Evolutionary conservation across 1,140 invertebrate genomes (phyloP).

Genomic region (Drosophila grimshawi): DNA sequence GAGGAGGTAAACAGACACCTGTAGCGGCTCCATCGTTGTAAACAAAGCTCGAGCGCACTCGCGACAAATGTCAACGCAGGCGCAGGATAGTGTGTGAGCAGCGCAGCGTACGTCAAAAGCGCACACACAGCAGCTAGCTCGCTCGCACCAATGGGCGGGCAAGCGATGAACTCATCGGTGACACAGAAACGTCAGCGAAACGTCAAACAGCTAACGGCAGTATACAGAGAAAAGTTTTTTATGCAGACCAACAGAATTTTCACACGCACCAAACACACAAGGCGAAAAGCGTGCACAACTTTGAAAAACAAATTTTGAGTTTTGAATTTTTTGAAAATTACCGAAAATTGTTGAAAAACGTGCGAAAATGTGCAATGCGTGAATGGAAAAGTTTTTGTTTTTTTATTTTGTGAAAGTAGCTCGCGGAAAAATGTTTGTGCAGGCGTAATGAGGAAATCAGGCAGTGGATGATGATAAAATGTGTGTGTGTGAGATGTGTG

Average conservation of each 20-base stretch:
- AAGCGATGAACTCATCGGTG: slow-evolving; percentile 59
- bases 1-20: slow-evolving; percentile 71
- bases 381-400: slow-evolving; percentile 6
- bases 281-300: slow-evolving; percentile 1
- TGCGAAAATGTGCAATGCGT: slow-evolving; percentile 17
- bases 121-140: slow-evolving; percentile 8
- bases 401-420: not conserved
- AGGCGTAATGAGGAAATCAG: not conserved
- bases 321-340: not conserved
- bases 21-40: slow-evolving; percentile 52
- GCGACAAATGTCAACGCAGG: slow-evolving; percentile 61
- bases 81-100: slow-evolving; percentile 45
- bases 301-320: not conserved
- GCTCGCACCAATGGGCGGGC: slow-evolving; percentile 1
- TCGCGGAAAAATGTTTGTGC: slow-evolving; percentile 15
- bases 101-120: slow-evolving; percentile 18
- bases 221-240: slow-evolving; percentile 77
- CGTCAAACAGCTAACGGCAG: slow-evolving; percentile 57
- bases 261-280: slow-evolving; percentile 51
- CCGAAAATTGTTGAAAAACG: not conserved
- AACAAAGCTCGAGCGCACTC: slow-evolving; percentile 54
- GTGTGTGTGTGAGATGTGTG: slow-evolving; percentile 19
- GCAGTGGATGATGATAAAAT: slow-evolving; percentile 5
- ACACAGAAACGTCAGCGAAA: slow-evolving; percentile 71
- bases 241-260: slow-evolving; percentile 51